Conservation (phyloP, 2,888 invertebrate species). For the Oscheius onirici region DNA sequence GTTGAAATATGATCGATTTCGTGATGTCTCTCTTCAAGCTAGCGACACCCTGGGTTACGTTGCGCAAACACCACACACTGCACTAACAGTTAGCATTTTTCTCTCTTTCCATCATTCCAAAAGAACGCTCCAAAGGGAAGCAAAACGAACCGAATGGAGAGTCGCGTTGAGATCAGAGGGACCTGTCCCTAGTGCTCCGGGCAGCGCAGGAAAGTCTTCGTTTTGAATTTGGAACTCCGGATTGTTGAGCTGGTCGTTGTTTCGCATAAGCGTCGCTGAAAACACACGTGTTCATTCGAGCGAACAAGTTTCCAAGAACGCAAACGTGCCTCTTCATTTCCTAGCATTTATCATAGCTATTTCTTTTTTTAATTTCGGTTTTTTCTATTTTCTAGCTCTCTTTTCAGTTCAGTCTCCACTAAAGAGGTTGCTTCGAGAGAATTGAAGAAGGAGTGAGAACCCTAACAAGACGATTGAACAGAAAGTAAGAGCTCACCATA, state of each 20-base stretch:
- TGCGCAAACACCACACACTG: conserved; percentile 20
- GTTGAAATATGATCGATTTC: background rate
- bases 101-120: background rate
- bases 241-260: conserved; percentile 51
- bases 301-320: background rate
- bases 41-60: conserved; percentile 17
- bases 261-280: conserved; percentile 67
- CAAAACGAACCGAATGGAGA: background rate
- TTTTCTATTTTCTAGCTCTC: no score
- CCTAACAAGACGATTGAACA: background rate
- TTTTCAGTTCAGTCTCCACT: no score
- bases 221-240: conserved; percentile 83
- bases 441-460: no score
- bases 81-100: background rate
- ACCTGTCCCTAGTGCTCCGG: conserved; percentile 77
- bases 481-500: conserved; percentile 46
- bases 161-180: conserved; percentile 17
- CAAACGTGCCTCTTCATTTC: background rate
- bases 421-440: no score
- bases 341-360: no score
- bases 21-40: background rate
- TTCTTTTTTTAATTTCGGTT: no score
- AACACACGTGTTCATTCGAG: conserved; percentile 7
- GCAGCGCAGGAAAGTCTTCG: conserved; percentile 98
- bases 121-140: background rate